phyloP scores from a whole-genome alignment of 1,140 invertebrate species.

The Stegodyphus dumicola region DNA sequence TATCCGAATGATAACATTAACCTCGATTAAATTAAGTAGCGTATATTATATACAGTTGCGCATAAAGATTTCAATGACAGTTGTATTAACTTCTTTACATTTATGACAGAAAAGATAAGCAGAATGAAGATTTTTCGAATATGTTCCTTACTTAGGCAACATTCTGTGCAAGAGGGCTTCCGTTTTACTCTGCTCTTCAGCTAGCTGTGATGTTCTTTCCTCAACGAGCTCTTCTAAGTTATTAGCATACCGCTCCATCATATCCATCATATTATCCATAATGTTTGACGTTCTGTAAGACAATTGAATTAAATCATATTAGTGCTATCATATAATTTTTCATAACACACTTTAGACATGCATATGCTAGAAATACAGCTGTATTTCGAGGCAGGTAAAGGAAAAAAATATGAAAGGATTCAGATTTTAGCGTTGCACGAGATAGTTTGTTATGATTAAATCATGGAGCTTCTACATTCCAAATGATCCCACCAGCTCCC shows the following conservation, averaged over 20 bases:
- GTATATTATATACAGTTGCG: too few relatives aligned
- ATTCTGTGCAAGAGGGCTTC: slow-evolving; percentile 92
- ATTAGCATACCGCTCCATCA: slow-evolving; percentile 93
- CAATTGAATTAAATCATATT: neutral
- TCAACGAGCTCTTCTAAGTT: slow-evolving; percentile 92
- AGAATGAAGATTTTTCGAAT: too few relatives aligned
- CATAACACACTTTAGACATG: neutral
- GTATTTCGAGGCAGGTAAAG: neutral
- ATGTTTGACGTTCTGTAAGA: slow-evolving; percentile 78
- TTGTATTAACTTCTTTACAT: too few relatives aligned
- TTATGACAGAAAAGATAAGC: too few relatives aligned
- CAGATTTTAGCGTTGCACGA: neutral
- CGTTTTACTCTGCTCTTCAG: slow-evolving; percentile 92
- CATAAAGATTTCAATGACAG: too few relatives aligned
- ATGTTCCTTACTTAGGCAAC: slow-evolving; percentile 77
- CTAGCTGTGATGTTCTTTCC: slow-evolving; percentile 86
- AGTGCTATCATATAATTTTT: neutral
- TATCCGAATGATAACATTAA: too few relatives aligned
- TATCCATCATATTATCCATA: slow-evolving; percentile 94
- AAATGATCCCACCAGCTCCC: too few relatives aligned
- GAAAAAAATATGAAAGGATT: neutral
- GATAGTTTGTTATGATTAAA: too few relatives aligned
- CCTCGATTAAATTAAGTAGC: too few relatives aligned
- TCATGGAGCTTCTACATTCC: too few relatives aligned
- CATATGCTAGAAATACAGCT: neutral